These are phyloP conservation scores for Australoheros facetus DNA, from an alignment of 2,797 vertebrate species.

Conservation along the genomic window DNA sequence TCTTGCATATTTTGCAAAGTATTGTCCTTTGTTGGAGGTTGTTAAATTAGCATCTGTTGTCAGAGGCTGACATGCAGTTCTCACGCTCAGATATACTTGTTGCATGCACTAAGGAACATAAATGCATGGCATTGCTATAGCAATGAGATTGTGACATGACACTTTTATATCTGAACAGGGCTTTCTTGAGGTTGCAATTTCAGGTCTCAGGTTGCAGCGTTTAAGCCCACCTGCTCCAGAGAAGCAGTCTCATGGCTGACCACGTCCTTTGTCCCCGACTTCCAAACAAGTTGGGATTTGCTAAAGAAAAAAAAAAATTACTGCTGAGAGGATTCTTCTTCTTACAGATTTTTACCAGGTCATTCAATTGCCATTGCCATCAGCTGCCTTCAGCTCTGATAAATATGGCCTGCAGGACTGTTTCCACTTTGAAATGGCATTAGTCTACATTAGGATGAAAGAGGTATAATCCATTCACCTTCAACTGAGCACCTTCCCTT, in stretches of 20 bases:
- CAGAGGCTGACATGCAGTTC: rapidly evolving
- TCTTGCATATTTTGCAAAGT: not conserved
- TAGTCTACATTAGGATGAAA: not conserved
- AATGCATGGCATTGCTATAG: not conserved
- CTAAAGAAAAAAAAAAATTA: not conserved
- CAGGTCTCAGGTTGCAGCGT: not conserved
- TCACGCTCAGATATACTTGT: not conserved
- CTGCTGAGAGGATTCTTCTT: not conserved
- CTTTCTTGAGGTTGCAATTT: not conserved
- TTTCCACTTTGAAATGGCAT: not conserved
- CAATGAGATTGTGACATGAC: too few relatives aligned
- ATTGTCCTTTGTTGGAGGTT: not conserved
- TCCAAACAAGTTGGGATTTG: not conserved
- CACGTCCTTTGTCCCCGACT: not conserved
- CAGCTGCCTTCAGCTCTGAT: not conserved
- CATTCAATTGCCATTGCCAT: not conserved
- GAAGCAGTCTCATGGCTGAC: not conserved
- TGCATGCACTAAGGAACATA: not conserved
- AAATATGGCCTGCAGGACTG: not conserved
- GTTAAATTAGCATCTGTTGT: not conserved
- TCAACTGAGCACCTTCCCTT: not conserved
- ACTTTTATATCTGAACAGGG: too few relatives aligned
- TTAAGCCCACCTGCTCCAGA: not conserved
- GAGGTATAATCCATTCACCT: not conserved
- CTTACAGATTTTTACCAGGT: not conserved